These are phyloP conservation scores for Gnathonemus echidnorhynchus DNA, from an alignment of 2,113 vertebrate species.

Conservation along the genomic window DNA sequence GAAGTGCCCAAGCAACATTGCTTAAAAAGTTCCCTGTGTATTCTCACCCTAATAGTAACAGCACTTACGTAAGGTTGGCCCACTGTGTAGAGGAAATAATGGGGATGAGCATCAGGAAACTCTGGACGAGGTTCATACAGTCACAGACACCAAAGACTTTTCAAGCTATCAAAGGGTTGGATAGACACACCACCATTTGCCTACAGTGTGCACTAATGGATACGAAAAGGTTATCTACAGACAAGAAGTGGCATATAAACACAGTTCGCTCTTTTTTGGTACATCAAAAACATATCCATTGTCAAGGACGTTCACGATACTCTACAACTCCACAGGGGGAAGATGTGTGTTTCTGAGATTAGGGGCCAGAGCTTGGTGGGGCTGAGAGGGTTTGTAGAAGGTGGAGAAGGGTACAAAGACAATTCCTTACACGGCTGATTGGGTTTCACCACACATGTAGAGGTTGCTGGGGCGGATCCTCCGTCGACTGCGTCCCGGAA, in stretches of 20 bases:
- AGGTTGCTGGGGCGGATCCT: conserved; percentile 72
- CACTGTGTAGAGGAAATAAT: neutral
- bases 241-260: neutral
- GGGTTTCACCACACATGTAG: conserved; percentile 69
- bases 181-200: neutral
- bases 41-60: neutral
- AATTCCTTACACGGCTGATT: conserved; percentile 58
- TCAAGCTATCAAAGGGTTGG: conserved; percentile 2
- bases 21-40: neutral
- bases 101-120: neutral
- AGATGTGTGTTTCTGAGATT: neutral
- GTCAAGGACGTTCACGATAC: neutral
- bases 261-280: neutral
- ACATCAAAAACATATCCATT: neutral
- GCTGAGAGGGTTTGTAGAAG: neutral
- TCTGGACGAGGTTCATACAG: neutral
- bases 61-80: neutral
- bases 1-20: neutral
- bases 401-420: neutral
- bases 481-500: conserved; percentile 64
- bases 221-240: neutral
- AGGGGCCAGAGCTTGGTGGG: neutral
- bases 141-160: conserved; percentile 8
- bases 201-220: conserved; percentile 1
- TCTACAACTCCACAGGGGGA: neutral